phyloP scores from a whole-genome alignment of 2,113 vertebrate genomes.

The Thunnus thynnus region DNA sequence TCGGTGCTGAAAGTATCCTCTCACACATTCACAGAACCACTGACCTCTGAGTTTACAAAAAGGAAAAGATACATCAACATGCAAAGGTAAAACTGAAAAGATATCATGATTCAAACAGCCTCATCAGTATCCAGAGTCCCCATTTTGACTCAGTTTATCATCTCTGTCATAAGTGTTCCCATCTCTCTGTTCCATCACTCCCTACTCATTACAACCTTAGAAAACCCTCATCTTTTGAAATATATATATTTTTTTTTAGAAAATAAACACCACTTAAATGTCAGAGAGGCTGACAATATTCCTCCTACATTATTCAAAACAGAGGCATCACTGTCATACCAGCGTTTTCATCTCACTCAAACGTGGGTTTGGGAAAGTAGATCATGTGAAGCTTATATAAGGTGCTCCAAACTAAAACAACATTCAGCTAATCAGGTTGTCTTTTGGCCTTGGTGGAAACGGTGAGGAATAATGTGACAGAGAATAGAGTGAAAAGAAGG shows the following conservation, averaged over 20 bases:
- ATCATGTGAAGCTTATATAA: constrained; percentile 69
- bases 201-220: not conserved
- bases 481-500: not conserved
- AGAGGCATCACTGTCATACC: constrained; percentile 38
- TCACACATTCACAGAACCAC: constrained; percentile 14
- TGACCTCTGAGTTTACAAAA: not conserved
- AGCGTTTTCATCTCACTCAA: constrained; percentile 40
- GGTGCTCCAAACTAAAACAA: constrained; percentile 56
- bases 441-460: constrained; percentile 30
- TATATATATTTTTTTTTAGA: constrained; percentile 15
- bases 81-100: not conserved
- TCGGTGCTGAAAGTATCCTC: constrained; percentile 6
- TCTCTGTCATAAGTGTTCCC: not conserved
- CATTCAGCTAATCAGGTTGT: constrained; percentile 44
- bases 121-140: not conserved
- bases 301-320: constrained; percentile 75
- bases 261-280: constrained; percentile 50
- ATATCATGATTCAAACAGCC: not conserved
- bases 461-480: not conserved
- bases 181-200: constrained; percentile 21
- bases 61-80: not conserved
- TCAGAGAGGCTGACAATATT: constrained; percentile 50
- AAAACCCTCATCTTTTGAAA: constrained; percentile 31
- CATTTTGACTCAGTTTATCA: not conserved
- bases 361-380: constrained; percentile 64